Percentiles rank a stretch among this genome's conserved stretches.
Conservation (phyloP, 2,113 vertebrate genomes). For the Psammodynastes pulverulentus region DNA sequence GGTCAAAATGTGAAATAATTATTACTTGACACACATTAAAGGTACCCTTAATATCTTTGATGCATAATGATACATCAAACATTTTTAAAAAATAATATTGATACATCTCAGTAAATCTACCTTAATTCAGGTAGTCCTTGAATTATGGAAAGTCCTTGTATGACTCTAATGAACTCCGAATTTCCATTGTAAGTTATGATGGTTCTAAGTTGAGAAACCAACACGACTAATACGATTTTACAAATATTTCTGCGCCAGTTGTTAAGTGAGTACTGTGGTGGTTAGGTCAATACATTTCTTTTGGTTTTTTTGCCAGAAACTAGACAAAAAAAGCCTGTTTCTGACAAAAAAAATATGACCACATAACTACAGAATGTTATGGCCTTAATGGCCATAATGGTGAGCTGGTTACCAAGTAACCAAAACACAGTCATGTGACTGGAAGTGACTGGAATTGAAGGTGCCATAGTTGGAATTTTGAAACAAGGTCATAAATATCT, state of each 20-base stretch:
- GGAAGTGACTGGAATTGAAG: neutral
- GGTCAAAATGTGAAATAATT: neutral
- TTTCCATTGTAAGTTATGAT: neutral
- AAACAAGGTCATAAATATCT: neutral
- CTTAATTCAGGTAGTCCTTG: neutral
- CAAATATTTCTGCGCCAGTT: neutral
- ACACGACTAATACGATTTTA: neutral
- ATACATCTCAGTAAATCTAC: neutral
- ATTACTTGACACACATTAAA: neutral
- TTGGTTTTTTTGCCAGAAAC: neutral
- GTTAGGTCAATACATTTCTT: neutral
- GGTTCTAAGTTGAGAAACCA: neutral
- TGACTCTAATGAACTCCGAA: neutral
- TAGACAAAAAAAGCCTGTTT: neutral
- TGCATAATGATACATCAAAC: neutral
- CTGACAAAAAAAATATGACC: neutral
- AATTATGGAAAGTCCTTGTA: neutral
- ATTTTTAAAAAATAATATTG: neutral
- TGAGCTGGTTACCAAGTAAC: neutral
- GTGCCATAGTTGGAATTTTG: neutral
- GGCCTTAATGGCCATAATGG: no score
- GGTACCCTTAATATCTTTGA: neutral
- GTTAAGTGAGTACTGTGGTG: neutral
- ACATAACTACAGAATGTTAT: no score
- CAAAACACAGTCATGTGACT: neutral